Conservation (phyloP, 2,113 vertebrate species). For the Tetrao urogallus region DNA sequence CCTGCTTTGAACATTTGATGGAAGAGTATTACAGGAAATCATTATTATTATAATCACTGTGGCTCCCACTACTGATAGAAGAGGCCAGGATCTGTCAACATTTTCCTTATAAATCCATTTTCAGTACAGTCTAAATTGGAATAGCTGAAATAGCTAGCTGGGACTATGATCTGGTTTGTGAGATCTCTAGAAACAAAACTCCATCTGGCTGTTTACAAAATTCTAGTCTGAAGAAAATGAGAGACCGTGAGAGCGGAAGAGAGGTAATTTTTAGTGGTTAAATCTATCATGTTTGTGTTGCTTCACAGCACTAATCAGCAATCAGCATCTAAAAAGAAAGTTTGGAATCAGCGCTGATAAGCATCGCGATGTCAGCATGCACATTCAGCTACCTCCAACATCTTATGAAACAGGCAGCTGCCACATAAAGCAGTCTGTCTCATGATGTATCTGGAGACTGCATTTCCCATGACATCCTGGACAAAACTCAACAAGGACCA, state of each 20-base stretch:
- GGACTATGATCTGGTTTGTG: constrained; percentile 31
- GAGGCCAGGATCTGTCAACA: constrained; percentile 64
- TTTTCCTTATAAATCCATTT: constrained; percentile 68
- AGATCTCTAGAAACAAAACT: constrained; percentile 55
- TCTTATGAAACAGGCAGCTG: constrained; percentile 21
- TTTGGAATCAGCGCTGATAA: constrained; percentile 15
- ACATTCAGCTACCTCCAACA: constrained; percentile 3
- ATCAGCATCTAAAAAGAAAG: neutral
- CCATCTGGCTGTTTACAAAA: constrained; percentile 44
- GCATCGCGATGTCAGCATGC: neutral
- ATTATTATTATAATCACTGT: constrained; percentile 30
- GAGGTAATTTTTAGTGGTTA: constrained; percentile 22
- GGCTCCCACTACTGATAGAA: constrained; percentile 38
- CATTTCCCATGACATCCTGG: constrained; percentile 36
- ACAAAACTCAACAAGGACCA: neutral
- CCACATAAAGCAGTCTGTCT: neutral
- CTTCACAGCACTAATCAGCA: neutral
- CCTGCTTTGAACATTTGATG: constrained; percentile 46
- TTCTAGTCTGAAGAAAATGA: constrained; percentile 37
- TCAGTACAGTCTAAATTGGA: constrained; percentile 46
- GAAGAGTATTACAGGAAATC: constrained; percentile 69
- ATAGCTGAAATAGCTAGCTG: neutral
- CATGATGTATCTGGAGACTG: neutral
- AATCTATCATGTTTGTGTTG: constrained; percentile 34
- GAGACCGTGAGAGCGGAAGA: neutral